Percentiles rank a stretch among this genome's conserved stretches.
Conservation (phyloP, 2,888 invertebrate species). For the Caenorhabditis panamensis region DNA sequence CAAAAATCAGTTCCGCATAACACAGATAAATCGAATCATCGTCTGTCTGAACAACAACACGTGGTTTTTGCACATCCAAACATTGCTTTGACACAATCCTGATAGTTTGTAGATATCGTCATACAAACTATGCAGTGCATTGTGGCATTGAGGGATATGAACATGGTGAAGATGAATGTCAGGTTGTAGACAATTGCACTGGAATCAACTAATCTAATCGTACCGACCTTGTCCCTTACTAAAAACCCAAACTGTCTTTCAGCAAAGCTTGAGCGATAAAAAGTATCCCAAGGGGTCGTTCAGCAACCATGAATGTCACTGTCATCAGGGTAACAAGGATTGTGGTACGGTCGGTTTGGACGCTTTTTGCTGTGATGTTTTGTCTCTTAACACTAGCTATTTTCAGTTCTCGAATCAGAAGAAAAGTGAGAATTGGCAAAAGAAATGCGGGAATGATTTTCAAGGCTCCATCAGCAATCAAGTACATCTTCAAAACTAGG, state of each 20-base stretch:
- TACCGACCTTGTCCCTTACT: neutral
- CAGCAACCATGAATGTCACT: slow-evolving; percentile 28
- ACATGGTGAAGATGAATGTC: neutral
- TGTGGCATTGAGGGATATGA: slow-evolving; percentile 14
- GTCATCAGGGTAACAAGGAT: slow-evolving; percentile 31
- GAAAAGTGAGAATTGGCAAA: slow-evolving; percentile 9
- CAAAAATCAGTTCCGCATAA: no score
- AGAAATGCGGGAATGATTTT: slow-evolving; percentile 26
- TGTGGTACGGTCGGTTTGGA: slow-evolving; percentile 11
- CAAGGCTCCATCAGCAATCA: slow-evolving; percentile 25
- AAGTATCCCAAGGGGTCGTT: slow-evolving; percentile 18
- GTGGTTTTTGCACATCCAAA: no score
- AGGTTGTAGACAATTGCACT: neutral
- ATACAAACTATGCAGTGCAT: slow-evolving; percentile 27
- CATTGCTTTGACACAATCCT: neutral
- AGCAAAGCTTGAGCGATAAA: slow-evolving; percentile 14
- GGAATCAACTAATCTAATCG: neutral
- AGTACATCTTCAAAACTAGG: slow-evolving; percentile 11
- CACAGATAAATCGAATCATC: no score
- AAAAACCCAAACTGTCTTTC: neutral
- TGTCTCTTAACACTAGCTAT: neutral
- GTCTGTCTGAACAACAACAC: no score
- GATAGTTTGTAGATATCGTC: slow-evolving; percentile 11
- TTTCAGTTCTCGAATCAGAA: slow-evolving; percentile 6
- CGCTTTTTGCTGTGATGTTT: slow-evolving; percentile 8